Evolutionary conservation across 2,113 vertebrate species (phyloP).

Genomic region (Eubucco bourcierii): DNA sequence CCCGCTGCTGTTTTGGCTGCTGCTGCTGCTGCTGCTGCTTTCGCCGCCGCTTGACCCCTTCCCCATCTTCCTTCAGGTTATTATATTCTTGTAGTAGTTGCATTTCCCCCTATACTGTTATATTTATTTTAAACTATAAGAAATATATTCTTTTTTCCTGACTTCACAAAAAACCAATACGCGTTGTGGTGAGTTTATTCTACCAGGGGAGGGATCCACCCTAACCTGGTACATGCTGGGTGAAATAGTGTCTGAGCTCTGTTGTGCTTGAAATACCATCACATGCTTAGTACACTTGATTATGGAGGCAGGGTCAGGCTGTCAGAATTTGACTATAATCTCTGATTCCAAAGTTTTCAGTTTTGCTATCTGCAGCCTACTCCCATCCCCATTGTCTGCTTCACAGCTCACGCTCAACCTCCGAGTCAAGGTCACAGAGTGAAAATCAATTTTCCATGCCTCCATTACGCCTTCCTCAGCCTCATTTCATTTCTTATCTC

Average conservation of each 20-base stretch:
- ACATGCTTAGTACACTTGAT: background rate
- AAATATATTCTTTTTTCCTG: no score
- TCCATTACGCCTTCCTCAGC: background rate
- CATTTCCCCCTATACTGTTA: no score
- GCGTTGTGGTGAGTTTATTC: no score
- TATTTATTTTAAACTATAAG: no score
- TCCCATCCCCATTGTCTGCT: background rate
- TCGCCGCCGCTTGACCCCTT: no score
- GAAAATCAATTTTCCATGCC: slow-evolving; percentile 53
- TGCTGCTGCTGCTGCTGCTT: no score
- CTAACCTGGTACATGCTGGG: background rate
- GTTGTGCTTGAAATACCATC: background rate
- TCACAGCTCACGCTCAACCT: background rate
- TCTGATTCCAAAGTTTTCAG: slow-evolving; percentile 1
- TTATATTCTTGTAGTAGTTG: no score
- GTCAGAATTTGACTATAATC: background rate
- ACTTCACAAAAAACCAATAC: no score
- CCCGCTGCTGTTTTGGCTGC: no score
- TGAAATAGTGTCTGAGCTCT: background rate
- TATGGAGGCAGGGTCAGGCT: background rate
- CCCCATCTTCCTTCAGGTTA: no score
- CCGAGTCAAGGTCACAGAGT: slow-evolving; percentile 40
- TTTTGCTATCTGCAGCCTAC: slow-evolving; percentile 17
- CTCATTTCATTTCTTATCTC: slow-evolving; percentile 42
- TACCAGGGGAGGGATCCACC: no score